Base-by-base conservation (phyloP, 2,888 invertebrate species). In the Polietes domitor region DNA sequence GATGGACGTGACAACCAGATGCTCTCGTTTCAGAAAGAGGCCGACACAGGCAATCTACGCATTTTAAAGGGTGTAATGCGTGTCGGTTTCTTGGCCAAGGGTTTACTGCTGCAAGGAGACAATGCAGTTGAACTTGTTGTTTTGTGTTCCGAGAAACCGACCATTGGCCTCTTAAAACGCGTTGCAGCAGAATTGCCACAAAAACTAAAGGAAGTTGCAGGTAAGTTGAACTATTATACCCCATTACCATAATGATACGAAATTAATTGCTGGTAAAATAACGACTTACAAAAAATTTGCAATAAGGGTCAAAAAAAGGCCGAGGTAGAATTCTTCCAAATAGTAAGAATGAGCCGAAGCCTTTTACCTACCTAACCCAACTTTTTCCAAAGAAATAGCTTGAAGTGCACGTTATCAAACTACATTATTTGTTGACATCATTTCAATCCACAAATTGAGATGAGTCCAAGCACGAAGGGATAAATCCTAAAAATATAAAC, bases 31-130 rank as follows among this genome's bases (percentile, higher is more conserved):
- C 95, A 95, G 92, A 94, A 94, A 86, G 94, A 95, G 88, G 95
- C 94, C 87, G 94, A 94, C 86, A 89, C 89, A 73, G 93, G 94
- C 74, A 93, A 93, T 55, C 93, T 94, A 87, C 95, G 98, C 83
- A 95, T 97, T 87, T 93, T 99, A 63, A 97, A 98, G 92, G 99
- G 99, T 82, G 98, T 99, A 32, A 98, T 99, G 98, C 95, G 99
- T 85, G 98, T 99, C 63, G 98, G 98, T 75, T 96, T 97, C 90
- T 93, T 98, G 75, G 97, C 97, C 70, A 97, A 97, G 91, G 92
- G 98, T 53, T 94, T 99, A 83, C 93, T 99, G 89, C 94, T 99
- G 26, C 95, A 96, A 86, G 98, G 98, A 6, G 99, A 99, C 93
- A 95, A 95, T 85, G 95, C 95, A 89, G 98, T 99, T 78, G 96